These are phyloP conservation scores for Setophaga kirtlandii DNA, from an alignment of 2,113 vertebrate genomes.

Conservation along the genomic window DNA sequence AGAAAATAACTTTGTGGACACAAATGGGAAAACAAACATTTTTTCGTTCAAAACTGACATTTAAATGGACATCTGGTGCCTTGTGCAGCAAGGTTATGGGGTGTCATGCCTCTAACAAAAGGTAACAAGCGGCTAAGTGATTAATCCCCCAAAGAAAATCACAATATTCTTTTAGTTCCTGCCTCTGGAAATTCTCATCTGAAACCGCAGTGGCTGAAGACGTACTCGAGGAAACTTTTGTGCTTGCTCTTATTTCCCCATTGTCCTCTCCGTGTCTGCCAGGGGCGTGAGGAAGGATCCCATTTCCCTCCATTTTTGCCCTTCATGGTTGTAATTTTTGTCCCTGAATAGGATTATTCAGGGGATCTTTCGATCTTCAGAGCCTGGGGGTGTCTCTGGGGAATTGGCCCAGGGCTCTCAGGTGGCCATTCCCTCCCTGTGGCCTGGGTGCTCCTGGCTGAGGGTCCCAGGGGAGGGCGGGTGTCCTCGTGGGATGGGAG, in stretches of 20 bases:
- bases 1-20: background rate
- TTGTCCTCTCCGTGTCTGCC: background rate
- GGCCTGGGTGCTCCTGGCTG: background rate
- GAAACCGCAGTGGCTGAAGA: background rate
- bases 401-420: background rate
- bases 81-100: background rate
- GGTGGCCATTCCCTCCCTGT: background rate
- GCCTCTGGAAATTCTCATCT: constrained; percentile 50
- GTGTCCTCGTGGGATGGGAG: background rate
- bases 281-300: constrained; percentile 35
- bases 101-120: constrained; percentile 30
- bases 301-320: constrained; percentile 26
- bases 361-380: constrained; percentile 38
- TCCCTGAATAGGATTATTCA: constrained; percentile 48
- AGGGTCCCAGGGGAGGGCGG: rapidly evolving
- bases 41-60: background rate
- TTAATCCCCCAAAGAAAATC: constrained; percentile 52
- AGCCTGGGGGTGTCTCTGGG: background rate
- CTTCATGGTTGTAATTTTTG: constrained; percentile 52
- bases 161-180: constrained; percentile 31
- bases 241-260: constrained; percentile 19
- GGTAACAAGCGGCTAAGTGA: constrained; percentile 24
- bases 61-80: constrained; percentile 34
- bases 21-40: background rate
- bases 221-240: background rate